Evolutionary conservation across 2,113 vertebrate genomes (phyloP).

Genomic region (Chaenocephalus aceratus): DNA sequence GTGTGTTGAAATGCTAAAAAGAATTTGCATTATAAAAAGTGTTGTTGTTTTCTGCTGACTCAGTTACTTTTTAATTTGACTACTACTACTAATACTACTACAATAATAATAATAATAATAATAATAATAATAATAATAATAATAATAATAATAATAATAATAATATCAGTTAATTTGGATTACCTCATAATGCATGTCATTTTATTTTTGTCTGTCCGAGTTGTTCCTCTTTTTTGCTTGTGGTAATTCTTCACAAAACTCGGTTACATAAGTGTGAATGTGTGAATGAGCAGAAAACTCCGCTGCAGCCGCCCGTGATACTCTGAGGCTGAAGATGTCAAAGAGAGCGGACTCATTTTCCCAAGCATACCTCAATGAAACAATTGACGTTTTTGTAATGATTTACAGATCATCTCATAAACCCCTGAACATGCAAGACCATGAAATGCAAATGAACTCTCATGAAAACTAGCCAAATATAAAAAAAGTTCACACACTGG

Average conservation of each 20-base stretch:
- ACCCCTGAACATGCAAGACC: not conserved
- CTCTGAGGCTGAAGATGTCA: not conserved
- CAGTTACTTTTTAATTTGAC: not conserved
- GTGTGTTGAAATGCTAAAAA: too few relatives aligned
- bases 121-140: not conserved
- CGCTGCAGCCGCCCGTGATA: too few relatives aligned
- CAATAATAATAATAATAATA: too few relatives aligned
- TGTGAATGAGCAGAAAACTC: constrained; percentile 40
- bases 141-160: not conserved
- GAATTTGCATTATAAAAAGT: too few relatives aligned
- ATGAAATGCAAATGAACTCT: constrained; percentile 17
- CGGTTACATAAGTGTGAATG: constrained; percentile 8
- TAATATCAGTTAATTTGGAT: not conserved
- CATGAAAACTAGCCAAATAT: constrained; percentile 1
- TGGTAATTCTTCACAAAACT: not conserved
- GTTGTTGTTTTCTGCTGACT: too few relatives aligned
- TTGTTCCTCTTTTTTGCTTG: not conserved
- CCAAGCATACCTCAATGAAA: not conserved
- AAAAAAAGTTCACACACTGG: constrained; percentile 36
- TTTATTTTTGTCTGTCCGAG: constrained; percentile 9
- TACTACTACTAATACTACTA: too few relatives aligned
- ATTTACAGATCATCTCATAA: not conserved
- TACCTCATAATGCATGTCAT: not conserved
- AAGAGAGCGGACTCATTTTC: not conserved
- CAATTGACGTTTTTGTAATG: not conserved